Base-by-base conservation (phyloP, 2,113 vertebrate genomes). In the Chrysochloris asiatica region DNA sequence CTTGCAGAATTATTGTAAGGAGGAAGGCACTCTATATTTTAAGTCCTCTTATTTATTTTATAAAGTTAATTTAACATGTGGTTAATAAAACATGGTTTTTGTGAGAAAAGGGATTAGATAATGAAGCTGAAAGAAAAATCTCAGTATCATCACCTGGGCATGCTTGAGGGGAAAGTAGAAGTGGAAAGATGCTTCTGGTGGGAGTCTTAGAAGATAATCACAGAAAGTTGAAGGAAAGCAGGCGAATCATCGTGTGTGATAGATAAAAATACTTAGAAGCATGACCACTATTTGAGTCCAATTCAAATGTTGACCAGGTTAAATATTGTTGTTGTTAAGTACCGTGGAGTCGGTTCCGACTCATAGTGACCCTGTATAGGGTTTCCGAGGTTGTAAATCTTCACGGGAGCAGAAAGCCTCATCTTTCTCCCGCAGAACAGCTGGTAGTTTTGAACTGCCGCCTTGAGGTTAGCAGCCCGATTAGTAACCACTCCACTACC, bases 101-200 rank as follows among this genome's bases (percentile, higher is more conserved):
- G 26, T 63, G 36, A 65, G 43, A 76, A 85, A 81, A 71, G 7
- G 33, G 12, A 61, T 52, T 43, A 24, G 48, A 52, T 26, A 43
- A 83, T 28, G 19, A 14, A 90, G 5, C 11, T 12, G 28, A 75
- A 79, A 54, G 47, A 45, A 83, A 76, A 54, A 21, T 28, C 21
- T 63, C 50, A 86, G 8, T 36, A 36, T 52, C 50, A 50, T 78
- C 72, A 50, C 16, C 22, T 21, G 43, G 48, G 47, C 5, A 19
- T 26, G 4, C 6, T 59, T 50, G 6, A 83, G 9, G 45, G 30
- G 50, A 36, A 83, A 21, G 38, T 28, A 54, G 83, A 78, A 65
- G n/a, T n/a, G n/a, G n/a, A 0, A 0, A 19, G 4, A 41, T 63
- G 41, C 17, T 63, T 61, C 61, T 67, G 21, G 10, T 17, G 0